Evolutionary conservation across 2,888 invertebrate genomes (phyloP), one percentile per base, ranked within the genome.

Genomic region (Andrena trimmerana): DNA sequence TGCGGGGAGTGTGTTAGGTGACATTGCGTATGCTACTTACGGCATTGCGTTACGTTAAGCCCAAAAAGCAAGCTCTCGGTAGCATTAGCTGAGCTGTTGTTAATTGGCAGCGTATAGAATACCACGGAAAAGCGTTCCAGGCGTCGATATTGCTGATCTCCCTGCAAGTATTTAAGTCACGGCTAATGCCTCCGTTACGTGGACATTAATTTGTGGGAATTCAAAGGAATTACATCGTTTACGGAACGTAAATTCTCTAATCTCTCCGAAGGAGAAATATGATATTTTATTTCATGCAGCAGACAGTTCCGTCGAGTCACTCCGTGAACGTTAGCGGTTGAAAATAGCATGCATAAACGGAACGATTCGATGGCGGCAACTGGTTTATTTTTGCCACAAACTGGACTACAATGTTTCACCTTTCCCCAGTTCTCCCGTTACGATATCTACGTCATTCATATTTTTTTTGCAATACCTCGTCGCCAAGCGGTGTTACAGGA

Each of bases 11-110:
- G 65, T 65, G 70, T 70, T 73, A 66, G 10, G 33, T 73, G 59
- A 68, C 62, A 72, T 70, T 87, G 66, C 65, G 59, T 57, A 57
- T 74, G 82, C 90, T 93, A 93, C 93, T 93, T 93, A 93, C 93
- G 88, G 84, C 92, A 92, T 93, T 67, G 87, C 82, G 86, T 85
- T 87, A 87, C 78, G 83, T 89, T 88, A 91, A 89, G 86, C 84
- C 87, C 86, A 84, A 90, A 90, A 79, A 91, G 89, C 88, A 88
- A 89, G 86, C 86, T 87, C 89, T 86, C 85, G 73, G 73, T 87
- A 92, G 91, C 92, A 75, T 74, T 78, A 81, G 77, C 74, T 69
- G 79, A 63, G 79, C 57, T 70, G 78, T 71, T 86, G 78, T 73
- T 84, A 85, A 72, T 81, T 85, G 62, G 72, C 85, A 73, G 75